Evolutionary conservation across 37 sponge, comb jelly and placozoan genomes (phyloP), one percentile per base, ranked within the genome.

Genomic region (Geodia barretti): DNA sequence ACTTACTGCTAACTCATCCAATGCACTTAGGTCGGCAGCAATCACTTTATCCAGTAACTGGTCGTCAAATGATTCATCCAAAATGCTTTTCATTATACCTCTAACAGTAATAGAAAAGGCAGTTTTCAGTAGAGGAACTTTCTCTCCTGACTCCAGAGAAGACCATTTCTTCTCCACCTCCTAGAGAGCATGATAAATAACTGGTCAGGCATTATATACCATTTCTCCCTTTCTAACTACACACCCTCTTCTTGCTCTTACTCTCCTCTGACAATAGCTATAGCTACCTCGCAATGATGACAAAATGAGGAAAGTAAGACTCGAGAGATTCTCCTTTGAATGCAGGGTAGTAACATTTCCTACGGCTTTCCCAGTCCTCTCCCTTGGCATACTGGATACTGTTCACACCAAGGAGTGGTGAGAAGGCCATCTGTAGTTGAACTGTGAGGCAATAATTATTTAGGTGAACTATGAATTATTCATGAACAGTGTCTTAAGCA

Each of bases 61-160:
- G 42, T 71, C 60, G 54, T 82, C 65, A 68, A 87, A 87, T 21
- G 79, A 66, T 26, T 91, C 82, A 39, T 88, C 85, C 41, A 94
- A 63, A 43, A 87, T 86, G 1, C 81, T 82, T 4, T 78, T 71
- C 42, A 62, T 34, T 29, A 94, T 87, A 26, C 88, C 84, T 59
- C 87, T 87, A 30, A 94, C 90, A n/a, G 94, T 84, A 71, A 94
- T 79, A 29, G 88, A 60, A 61, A 94, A 82, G 41, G 60, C 42
- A n/a, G 78, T 80, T 47, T 80, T 68, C 25, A 29, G 29, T 3
- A 93, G 36, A 8, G 71, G n/a, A 14, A 89, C 58, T 5, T 72
- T 40, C 58, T 87, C 39, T 11, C 70, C 74, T 72, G 79, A 25
- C 26, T 24, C 25, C 4, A 62, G 62, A 11, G 20, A 21, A 5